Evolutionary conservation across 2,797 vertebrate genomes (phyloP).

Genomic region (Bovichtus variegatus): DNA sequence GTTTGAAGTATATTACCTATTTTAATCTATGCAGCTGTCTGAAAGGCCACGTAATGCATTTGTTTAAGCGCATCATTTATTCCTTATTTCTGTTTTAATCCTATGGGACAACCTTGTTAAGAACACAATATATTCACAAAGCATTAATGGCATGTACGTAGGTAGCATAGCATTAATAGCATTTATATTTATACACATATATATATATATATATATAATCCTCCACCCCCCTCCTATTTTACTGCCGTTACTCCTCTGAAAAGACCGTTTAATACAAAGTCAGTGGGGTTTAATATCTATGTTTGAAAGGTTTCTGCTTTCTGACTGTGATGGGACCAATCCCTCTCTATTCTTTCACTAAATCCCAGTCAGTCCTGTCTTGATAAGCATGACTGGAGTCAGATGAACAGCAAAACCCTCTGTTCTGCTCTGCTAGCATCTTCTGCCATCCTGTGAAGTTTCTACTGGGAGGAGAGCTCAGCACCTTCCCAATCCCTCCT

Average conservation of each 20-base stretch:
- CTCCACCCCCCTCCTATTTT: neutral
- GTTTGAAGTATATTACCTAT: neutral
- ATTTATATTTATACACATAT: too few relatives aligned
- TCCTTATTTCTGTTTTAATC: neutral
- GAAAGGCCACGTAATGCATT: neutral
- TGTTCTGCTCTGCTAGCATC: slow-evolving; percentile 68
- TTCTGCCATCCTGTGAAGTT: slow-evolving; percentile 56
- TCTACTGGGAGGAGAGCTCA: slow-evolving; percentile 69
- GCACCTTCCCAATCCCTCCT: slow-evolving; percentile 44
- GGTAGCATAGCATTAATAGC: slow-evolving; percentile 1
- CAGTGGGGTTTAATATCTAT: neutral
- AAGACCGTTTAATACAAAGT: slow-evolving; percentile 29
- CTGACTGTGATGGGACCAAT: slow-evolving; percentile 34
- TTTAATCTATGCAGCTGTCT: neutral
- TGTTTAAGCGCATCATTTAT: too few relatives aligned
- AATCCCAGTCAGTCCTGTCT: slow-evolving; percentile 63
- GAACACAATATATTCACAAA: slow-evolving; percentile 8
- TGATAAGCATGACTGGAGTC: slow-evolving; percentile 72
- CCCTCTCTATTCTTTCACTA: slow-evolving; percentile 45
- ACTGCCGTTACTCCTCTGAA: neutral
- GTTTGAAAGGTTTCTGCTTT: slow-evolving; percentile 39
- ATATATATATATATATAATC: too few relatives aligned
- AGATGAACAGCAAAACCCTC: slow-evolving; percentile 76
- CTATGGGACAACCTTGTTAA: neutral
- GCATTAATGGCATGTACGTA: neutral